Evolutionary conservation across 2,113 vertebrate genomes (phyloP).

Genomic region (Typhlomys cinereus): DNA sequence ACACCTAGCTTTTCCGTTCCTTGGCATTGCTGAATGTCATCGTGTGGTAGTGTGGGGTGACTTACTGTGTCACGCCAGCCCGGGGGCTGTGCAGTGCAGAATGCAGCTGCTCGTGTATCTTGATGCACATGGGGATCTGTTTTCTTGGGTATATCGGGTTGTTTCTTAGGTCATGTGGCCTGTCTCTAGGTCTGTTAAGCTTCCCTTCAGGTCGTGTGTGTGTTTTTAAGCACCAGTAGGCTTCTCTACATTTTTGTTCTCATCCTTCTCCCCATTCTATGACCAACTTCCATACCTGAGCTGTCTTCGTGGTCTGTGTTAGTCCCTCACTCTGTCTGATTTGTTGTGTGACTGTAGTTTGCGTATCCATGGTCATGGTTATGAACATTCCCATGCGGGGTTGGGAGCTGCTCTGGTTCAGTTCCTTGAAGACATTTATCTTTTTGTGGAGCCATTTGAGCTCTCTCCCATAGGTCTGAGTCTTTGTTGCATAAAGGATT

Average conservation of each 20-base stretch:
- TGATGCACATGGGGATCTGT: not conserved
- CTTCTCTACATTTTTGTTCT: not conserved
- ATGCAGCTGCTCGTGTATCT: not conserved
- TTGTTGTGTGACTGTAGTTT: not conserved
- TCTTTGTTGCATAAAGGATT: not conserved
- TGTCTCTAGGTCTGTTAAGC: too few relatives aligned
- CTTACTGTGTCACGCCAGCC: too few relatives aligned
- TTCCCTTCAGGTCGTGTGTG: too few relatives aligned
- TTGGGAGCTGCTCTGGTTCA: not conserved
- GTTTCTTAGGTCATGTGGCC: not conserved
- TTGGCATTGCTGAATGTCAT: not conserved
- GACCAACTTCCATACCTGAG: not conserved
- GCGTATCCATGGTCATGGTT: not conserved
- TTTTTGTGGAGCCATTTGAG: not conserved
- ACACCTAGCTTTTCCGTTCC: not conserved
- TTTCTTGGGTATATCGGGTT: not conserved
- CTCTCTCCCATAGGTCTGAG: rapidly evolving
- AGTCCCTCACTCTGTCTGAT: not conserved
- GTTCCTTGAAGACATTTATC: rapidly evolving
- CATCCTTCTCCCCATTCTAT: not conserved
- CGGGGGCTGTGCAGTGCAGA: not conserved
- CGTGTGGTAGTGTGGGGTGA: not conserved
- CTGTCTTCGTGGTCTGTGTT: not conserved
- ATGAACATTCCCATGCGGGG: not conserved
- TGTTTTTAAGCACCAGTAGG: not conserved